Evolutionary conservation across 1,140 invertebrate genomes (phyloP).

Genomic region (Caligus rogercresseyi): DNA sequence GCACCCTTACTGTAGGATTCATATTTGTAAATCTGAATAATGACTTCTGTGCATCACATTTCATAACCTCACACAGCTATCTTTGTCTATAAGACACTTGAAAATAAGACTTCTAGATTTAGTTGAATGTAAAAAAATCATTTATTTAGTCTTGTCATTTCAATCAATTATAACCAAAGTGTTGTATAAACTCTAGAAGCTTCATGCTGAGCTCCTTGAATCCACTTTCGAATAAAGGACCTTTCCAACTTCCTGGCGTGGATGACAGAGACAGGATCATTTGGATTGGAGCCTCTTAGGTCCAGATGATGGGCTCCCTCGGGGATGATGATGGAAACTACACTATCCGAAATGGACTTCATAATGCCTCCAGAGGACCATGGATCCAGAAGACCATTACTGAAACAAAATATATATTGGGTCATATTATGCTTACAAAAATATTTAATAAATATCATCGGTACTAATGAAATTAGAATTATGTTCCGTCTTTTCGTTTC

Average conservation of each 20-base stretch:
- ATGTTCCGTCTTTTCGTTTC: too few relatives aligned
- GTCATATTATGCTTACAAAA: too few relatives aligned
- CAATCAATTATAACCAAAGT: neutral
- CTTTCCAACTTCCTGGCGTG: slow-evolving; percentile 47
- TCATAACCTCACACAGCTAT: too few relatives aligned
- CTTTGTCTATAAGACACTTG: too few relatives aligned
- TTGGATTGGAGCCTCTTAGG: slow-evolving; percentile 46
- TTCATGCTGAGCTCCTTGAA: slow-evolving; percentile 26
- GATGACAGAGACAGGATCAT: slow-evolving; percentile 50
- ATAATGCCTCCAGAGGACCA: slow-evolving; percentile 82
- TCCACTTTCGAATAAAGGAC: slow-evolving; percentile 47
- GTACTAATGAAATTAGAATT: too few relatives aligned
- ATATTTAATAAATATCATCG: too few relatives aligned
- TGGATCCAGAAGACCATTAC: slow-evolving; percentile 76
- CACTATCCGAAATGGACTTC: slow-evolving; percentile 42
- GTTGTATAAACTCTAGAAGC: neutral
- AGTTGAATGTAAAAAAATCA: too few relatives aligned
- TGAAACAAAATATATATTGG: slow-evolving; percentile 30
- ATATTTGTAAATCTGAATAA: too few relatives aligned
- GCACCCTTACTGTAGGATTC: too few relatives aligned
- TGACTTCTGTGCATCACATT: too few relatives aligned
- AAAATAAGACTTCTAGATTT: too few relatives aligned
- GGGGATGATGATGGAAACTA: slow-evolving; percentile 57
- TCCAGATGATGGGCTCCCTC: slow-evolving; percentile 86
- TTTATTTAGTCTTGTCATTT: neutral